Base-by-base conservation (phyloP, 1,140 invertebrate genomes). In the Pseudachorutes palmiensis region DNA sequence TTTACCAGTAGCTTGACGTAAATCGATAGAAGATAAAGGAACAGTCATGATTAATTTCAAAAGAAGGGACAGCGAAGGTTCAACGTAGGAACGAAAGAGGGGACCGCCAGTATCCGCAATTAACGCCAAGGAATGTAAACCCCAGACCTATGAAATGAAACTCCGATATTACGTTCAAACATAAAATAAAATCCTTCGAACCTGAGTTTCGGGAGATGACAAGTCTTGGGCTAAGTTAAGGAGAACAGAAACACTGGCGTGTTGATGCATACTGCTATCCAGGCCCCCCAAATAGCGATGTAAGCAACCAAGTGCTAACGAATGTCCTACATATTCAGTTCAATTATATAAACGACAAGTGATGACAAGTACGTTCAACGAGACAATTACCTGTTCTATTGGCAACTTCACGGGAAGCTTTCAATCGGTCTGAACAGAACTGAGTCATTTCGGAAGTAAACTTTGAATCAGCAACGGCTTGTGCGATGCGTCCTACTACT, bases 41-140 rank as follows among this genome's bases (percentile, higher is more conserved):
- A 96, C 91, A 65, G 86, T 88, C 33, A 98, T 82, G 41, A 98
- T 80, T 51, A 98, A 81, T 76, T 94, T 94, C 28, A 99, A 79
- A 29, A 91, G 87, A 28, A 97, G 82, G 1, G 89, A 90, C 29
- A 99, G 80, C 0, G 92, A 91, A 0, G 93, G 92, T 76, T 99
- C 96, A 14, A 98, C 94, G 80, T 97, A 98, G 19, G 90, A 87
- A 28, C 95, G 83, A 80, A 98, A 99, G 94, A 98, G 97, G 30
- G 95, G 96, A 1, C 96, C 96, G 28, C 95, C 95, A 5, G 94
- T 97, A 78, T 98, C 95, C 29, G 94, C 94, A 67, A 99, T 94
- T 66, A 98, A 83, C 9, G 92, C 89, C 33, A 99, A 78, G 1
- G 95, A 94, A 81, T 98, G 92, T 2, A 99, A 80, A 0, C 96